Evolutionary conservation across 2,113 vertebrate species (phyloP).

Genomic region (Siphamia tubifer): DNA sequence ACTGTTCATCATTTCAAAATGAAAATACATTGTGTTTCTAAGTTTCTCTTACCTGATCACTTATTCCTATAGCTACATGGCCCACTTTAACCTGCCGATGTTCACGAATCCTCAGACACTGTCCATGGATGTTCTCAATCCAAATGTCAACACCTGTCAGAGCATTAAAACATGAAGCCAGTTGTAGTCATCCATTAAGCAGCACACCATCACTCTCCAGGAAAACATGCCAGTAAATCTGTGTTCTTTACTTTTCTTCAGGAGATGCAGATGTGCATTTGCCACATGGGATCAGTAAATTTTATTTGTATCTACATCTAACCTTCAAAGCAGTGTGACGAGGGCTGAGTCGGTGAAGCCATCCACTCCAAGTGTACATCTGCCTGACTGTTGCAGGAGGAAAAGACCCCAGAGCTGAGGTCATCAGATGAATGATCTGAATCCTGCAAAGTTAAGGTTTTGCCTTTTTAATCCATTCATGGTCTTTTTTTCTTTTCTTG

Average conservation of each 20-base stretch:
- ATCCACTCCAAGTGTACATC: constrained; percentile 82
- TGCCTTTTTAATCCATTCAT: neutral
- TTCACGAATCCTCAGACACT: constrained; percentile 91
- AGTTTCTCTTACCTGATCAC: constrained; percentile 87
- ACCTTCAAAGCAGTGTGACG: constrained; percentile 87
- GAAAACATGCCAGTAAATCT: neutral
- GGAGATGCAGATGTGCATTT: too few relatives aligned
- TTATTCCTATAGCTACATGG: constrained; percentile 91
- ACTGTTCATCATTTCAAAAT: too few relatives aligned
- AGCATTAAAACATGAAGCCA: neutral
- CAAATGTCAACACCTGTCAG: constrained; percentile 88
- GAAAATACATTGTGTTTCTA: too few relatives aligned
- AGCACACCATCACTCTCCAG: neutral
- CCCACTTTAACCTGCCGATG: constrained; percentile 88
- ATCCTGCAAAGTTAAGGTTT: constrained; percentile 68
- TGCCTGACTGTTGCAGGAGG: constrained; percentile 87
- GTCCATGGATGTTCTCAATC: constrained; percentile 88
- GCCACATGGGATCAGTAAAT: too few relatives aligned
- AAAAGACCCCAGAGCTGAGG: constrained; percentile 94
- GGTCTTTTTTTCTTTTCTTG: neutral
- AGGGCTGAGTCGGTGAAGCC: constrained; percentile 77
- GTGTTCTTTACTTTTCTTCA: too few relatives aligned
- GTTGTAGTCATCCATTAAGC: accelerated
- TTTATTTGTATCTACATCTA: too few relatives aligned
- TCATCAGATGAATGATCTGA: constrained; percentile 87